Evolutionary conservation across 2,888 invertebrate genomes (phyloP).

Genomic region (Oligia fasciuncula): DNA sequence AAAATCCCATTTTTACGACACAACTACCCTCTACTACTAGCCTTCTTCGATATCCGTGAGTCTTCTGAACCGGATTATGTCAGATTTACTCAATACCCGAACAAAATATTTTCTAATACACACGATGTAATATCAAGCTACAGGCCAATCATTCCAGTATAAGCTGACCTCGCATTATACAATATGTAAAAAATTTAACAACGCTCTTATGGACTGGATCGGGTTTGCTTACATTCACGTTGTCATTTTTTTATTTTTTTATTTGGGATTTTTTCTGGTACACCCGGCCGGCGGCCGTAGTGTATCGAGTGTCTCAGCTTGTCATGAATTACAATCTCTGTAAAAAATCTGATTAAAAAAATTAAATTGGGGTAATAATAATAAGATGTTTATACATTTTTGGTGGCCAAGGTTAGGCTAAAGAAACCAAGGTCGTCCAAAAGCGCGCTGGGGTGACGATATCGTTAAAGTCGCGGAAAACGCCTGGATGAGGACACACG

Average conservation of each 20-base stretch:
- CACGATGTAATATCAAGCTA: background rate
- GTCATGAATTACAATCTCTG: background rate
- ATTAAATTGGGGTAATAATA: background rate
- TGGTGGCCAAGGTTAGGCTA: background rate
- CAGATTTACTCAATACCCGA: constrained; percentile 20
- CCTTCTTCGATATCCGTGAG: background rate
- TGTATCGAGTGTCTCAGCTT: background rate
- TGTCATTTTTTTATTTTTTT: background rate
- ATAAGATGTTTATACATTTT: no score
- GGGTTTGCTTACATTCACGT: background rate
- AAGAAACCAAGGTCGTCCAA: no score
- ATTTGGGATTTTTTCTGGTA: background rate
- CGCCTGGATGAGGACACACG: background rate
- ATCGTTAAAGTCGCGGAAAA: background rate
- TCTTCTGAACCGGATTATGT: constrained; percentile 23
- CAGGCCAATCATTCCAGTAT: background rate
- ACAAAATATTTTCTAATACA: constrained; percentile 15
- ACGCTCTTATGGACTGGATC: background rate
- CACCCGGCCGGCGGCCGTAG: no score
- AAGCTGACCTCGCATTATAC: background rate
- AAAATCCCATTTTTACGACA: constrained; percentile 1
- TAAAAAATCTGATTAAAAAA: background rate
- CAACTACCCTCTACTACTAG: background rate
- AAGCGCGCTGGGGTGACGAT: background rate
- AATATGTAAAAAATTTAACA: background rate